Percentiles rank a stretch among this genome's conserved stretches.
Conservation (phyloP, 2,888 invertebrate species). For the Heteromyza rotundicornis region DNA sequence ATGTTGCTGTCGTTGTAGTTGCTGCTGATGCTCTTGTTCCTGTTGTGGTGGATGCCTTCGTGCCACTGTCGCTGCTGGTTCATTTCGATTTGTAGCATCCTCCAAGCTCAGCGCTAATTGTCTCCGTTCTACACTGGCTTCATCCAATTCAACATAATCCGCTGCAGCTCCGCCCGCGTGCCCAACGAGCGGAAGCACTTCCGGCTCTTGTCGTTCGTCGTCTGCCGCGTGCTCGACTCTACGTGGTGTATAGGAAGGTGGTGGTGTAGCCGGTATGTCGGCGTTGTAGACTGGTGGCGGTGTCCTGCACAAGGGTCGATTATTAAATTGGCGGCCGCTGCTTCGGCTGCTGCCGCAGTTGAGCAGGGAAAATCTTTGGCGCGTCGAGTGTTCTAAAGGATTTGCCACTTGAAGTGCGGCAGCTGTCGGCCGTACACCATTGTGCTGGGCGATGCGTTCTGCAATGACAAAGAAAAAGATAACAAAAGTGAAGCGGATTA, state of each 20-base stretch:
- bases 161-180: not conserved
- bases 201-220: slow-evolving; percentile 6
- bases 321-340: slow-evolving; percentile 32
- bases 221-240: not conserved
- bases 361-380: slow-evolving; percentile 15
- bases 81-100: slow-evolving; percentile 22
- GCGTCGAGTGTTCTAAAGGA: slow-evolving; percentile 21
- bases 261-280: slow-evolving; percentile 53
- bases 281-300: slow-evolving; percentile 48
- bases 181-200: slow-evolving; percentile 2
- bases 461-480: slow-evolving; percentile 19
- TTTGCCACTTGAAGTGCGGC: slow-evolving; percentile 20
- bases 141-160: slow-evolving; percentile 4
- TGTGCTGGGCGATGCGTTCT: slow-evolving; percentile 13
- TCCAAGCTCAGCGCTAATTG: slow-evolving; percentile 8
- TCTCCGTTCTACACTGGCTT: not conserved
- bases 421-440: slow-evolving; percentile 1
- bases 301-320: slow-evolving; percentile 35
- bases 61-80: not conserved
- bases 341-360: slow-evolving; percentile 12
- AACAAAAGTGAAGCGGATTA: slow-evolving; percentile 22
- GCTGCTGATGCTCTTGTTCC: slow-evolving; percentile 27
- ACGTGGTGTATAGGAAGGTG: slow-evolving; percentile 52
- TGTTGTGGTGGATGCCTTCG: slow-evolving; percentile 14
- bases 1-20: slow-evolving; percentile 28